phyloP scores from a whole-genome alignment of 2,797 vertebrate species.

The Hyperoplus immaculatus region DNA sequence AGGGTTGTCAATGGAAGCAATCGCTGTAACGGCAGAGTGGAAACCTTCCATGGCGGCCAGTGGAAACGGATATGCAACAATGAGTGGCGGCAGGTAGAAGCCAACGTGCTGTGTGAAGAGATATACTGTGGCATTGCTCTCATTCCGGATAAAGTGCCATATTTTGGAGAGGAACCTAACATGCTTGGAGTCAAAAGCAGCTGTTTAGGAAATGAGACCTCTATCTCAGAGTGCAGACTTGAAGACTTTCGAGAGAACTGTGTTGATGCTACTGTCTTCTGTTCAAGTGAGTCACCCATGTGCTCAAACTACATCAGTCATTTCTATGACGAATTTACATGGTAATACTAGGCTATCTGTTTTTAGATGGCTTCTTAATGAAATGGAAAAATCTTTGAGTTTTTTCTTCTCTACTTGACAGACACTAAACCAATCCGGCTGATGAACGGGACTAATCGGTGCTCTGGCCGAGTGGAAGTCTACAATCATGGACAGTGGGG shows the following conservation, averaged over 20 bases:
- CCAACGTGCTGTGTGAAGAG: slow-evolving; percentile 75
- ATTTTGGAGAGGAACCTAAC: slow-evolving; percentile 54
- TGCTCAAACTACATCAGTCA: background rate
- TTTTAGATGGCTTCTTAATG: background rate
- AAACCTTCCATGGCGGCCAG: slow-evolving; percentile 30
- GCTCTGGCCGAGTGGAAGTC: slow-evolving; percentile 81
- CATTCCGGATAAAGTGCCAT: accelerated
- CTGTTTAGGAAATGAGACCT: slow-evolving; percentile 75
- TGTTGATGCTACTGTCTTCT: slow-evolving; percentile 57
- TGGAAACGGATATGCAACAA: slow-evolving; percentile 73
- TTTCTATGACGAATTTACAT: background rate
- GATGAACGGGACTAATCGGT: slow-evolving; percentile 70
- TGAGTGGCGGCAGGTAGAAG: slow-evolving; percentile 50
- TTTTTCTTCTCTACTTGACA: slow-evolving; percentile 28
- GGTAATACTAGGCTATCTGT: background rate
- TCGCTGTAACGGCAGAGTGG: slow-evolving; percentile 73
- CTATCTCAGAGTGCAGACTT: slow-evolving; percentile 53
- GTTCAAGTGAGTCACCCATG: slow-evolving; percentile 62
- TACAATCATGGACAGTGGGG: slow-evolving; percentile 74
- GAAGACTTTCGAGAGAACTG: slow-evolving; percentile 56
- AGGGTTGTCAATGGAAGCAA: slow-evolving; percentile 67
- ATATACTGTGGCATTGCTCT: slow-evolving; percentile 63
- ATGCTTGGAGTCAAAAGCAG: slow-evolving; percentile 42
- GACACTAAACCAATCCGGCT: slow-evolving; percentile 67
- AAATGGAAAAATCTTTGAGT: background rate